These are phyloP conservation scores for Drosophila lacicola DNA, from an alignment of 2,888 invertebrate genomes.

Conservation along the genomic window DNA sequence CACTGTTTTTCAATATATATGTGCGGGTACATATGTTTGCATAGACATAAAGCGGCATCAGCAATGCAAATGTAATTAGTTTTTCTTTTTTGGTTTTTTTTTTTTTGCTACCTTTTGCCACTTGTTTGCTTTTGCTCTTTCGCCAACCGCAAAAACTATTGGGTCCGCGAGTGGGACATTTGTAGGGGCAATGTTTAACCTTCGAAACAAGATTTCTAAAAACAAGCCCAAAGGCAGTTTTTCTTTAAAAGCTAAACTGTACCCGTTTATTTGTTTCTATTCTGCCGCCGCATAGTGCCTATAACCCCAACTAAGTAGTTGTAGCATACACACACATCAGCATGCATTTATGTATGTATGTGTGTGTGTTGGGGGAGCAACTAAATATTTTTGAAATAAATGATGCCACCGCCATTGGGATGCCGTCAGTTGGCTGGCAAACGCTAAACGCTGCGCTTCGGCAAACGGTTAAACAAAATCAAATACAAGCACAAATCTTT, in stretches of 20 bases:
- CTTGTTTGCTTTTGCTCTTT: constrained; percentile 28
- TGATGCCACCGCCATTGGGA: constrained; percentile 57
- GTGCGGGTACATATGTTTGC: constrained; percentile 22
- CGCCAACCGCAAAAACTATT: constrained; percentile 1
- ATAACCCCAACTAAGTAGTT: constrained; percentile 23
- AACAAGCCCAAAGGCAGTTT: constrained; percentile 23
- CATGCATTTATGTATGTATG: constrained; percentile 9
- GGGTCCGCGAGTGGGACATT: not conserved
- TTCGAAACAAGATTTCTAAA: constrained; percentile 33
- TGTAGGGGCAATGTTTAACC: constrained; percentile 16
- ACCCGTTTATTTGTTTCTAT: constrained; percentile 32
- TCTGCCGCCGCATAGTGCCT: constrained; percentile 14
- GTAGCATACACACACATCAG: constrained; percentile 17
- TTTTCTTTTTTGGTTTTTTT: not conserved
- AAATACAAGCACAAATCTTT: constrained; percentile 34
- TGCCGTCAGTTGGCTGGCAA: constrained; percentile 69
- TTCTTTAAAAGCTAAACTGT: constrained; percentile 35
- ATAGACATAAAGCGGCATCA: constrained; percentile 8
- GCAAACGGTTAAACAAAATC: constrained; percentile 39
- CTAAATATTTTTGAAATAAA: constrained; percentile 68
- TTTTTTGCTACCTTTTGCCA: constrained; percentile 2
- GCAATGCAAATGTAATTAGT: constrained; percentile 47
- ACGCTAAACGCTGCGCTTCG: constrained; percentile 66
- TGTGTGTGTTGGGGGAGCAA: constrained; percentile 27
- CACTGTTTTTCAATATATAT: constrained; percentile 12